These are phyloP conservation scores for Ceratosolen fusciceps DNA, from an alignment of 1,140 invertebrate genomes.

Conservation along the genomic window DNA sequence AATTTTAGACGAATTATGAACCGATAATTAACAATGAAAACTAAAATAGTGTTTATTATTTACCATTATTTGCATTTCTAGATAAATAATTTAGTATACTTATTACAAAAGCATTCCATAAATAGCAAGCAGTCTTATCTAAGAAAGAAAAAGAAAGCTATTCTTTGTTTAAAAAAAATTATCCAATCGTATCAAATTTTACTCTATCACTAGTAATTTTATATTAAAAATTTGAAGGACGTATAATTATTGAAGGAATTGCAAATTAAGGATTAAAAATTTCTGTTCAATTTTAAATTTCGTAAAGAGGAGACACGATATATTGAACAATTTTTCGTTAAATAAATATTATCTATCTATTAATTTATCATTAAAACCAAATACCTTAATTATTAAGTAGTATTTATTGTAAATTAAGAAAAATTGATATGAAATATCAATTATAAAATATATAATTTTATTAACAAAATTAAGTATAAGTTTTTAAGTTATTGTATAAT, in stretches of 20 bases:
- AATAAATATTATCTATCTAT: slow-evolving; percentile 9
- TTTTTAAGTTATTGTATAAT: slow-evolving; percentile 4
- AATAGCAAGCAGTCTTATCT: not conserved
- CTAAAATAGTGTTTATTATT: not conserved
- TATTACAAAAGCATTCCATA: slow-evolving; percentile 1
- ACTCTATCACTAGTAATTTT: not conserved
- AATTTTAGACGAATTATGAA: not conserved
- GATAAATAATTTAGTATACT: slow-evolving; percentile 3
- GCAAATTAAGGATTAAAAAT: not conserved
- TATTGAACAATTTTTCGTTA: not conserved
- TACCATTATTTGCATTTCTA: slow-evolving; percentile 8
- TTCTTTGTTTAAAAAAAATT: no score
- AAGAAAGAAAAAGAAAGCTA: no score
- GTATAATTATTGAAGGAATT: slow-evolving; percentile 6
- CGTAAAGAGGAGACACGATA: not conserved
- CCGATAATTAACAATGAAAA: not conserved
- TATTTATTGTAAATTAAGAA: slow-evolving; percentile 21
- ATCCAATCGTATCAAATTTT: not conserved
- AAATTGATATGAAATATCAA: slow-evolving; percentile 49
- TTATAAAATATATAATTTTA: slow-evolving; percentile 47
- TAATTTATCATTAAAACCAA: not conserved
- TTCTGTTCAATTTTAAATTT: not conserved
- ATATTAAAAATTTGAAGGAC: slow-evolving; percentile 2
- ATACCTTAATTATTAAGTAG: slow-evolving; percentile 1
- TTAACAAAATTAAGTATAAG: not conserved